Evolutionary conservation across 2,113 vertebrate genomes (phyloP), one percentile per base, ranked within the genome.

Genomic region (Eudyptes chrysolophus): DNA sequence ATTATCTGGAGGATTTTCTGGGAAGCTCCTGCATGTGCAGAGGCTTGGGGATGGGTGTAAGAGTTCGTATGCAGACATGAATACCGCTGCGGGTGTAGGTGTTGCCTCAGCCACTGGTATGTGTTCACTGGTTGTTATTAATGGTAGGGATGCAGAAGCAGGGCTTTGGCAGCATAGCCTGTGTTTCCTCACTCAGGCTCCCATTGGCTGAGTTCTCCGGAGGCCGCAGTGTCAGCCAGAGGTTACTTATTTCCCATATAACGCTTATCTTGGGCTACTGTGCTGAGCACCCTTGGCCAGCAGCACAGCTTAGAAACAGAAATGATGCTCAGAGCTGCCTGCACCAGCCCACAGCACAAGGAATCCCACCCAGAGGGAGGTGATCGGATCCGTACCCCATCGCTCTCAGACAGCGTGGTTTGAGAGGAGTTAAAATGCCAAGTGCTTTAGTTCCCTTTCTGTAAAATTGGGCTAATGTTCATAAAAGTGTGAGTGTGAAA

Each of bases 311-410:
- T 32, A 9, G 48, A 15, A 71, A 19, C 29, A 38, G 54, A 15
- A 25, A 3, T 0, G 34, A 5, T 55, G 27, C 58, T 74, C 4
- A 0, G 34, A 57, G 79, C 26, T 66, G 65, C 57, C 40, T 14
- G 60, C 26, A 11, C 9, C 52, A 79, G 36, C 78, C 68, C 66
- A 4, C 36, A 32, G 34, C 38, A 25, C 17, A 1, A 17, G 62
- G 60, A 46, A 16, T 42, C 34, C 10, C 3, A 0, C 16, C 13
- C 21, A 1, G 60, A 51, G 13, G 32, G 16, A 27, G 32, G 9
- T 0, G 2, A 32, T 13, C 0, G 1, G 24, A 29, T 19, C 70
- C 4, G 2, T 13, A 7, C 3, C 51, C 24, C 16, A 2, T 16
- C 6, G 1, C 24, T 55, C 42, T 24, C 44, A 32, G n/a, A 3